Evolutionary conservation across 2,888 invertebrate species (phyloP).

Genomic region (Odontothrips loti): DNA sequence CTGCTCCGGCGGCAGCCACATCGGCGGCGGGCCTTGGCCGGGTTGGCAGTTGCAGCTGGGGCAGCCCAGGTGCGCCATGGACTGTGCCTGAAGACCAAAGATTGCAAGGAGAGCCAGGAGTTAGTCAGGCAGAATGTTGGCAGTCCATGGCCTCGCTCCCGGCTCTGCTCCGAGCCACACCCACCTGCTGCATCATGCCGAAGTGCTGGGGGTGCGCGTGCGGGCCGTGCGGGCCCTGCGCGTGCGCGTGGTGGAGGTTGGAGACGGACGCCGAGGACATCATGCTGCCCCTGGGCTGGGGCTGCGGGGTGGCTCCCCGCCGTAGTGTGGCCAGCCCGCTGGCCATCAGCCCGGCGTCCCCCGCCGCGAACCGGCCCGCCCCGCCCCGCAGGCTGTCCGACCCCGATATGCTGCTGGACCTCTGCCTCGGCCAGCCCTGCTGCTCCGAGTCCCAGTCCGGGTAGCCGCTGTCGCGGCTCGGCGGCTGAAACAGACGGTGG

Average conservation of each 20-base stretch:
- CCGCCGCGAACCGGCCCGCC: neutral
- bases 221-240: constrained; percentile 31
- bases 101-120: no score
- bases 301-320: constrained; percentile 30
- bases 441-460: constrained; percentile 49
- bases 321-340: neutral
- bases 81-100: constrained; percentile 57
- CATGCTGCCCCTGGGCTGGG: constrained; percentile 29
- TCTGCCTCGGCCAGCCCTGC: constrained; percentile 38
- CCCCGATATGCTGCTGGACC: constrained; percentile 47
- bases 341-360: neutral
- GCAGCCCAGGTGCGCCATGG: constrained; percentile 64
- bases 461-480: constrained; percentile 48
- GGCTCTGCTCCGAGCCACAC: no score
- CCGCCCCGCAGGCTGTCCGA: constrained; percentile 40
- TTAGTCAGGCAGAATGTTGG: neutral
- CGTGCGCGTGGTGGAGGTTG: neutral
- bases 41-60: constrained; percentile 50
- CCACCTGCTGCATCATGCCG: constrained; percentile 38
- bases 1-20: constrained; percentile 37
- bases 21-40: constrained; percentile 40
- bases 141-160: neutral
- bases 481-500: constrained; percentile 42
- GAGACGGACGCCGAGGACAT: constrained; percentile 31
- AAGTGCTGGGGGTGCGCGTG: constrained; percentile 34